Evolutionary conservation across 2,797 vertebrate genomes (phyloP).

Genomic region (Epinephelus malabaricus): DNA sequence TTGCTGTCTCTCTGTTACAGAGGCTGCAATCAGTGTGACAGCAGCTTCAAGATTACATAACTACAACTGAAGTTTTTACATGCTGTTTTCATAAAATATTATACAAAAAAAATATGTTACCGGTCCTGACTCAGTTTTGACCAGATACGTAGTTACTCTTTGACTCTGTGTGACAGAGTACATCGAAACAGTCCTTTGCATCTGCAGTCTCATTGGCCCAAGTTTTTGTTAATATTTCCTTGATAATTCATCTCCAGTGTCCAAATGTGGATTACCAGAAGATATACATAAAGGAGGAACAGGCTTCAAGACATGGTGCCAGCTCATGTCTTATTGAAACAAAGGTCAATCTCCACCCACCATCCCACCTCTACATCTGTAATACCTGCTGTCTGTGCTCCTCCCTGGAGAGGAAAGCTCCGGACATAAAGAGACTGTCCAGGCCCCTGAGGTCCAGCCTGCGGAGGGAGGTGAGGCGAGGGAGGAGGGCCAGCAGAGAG

Average conservation of each 20-base stretch:
- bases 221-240: background rate
- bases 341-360: background rate
- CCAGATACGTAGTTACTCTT: background rate
- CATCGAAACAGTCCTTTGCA: background rate
- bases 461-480: slow-evolving; percentile 84
- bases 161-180: no score
- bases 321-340: background rate
- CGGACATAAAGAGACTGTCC: slow-evolving; percentile 88
- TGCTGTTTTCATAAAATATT: no score
- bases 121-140: background rate
- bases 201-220: background rate
- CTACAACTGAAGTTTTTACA: no score
- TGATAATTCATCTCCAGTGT: background rate
- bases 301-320: background rate
- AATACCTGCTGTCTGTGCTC: slow-evolving; percentile 81
- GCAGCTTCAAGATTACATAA: no score
- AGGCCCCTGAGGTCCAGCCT: slow-evolving; percentile 86
- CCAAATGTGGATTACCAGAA: background rate
- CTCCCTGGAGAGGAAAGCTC: slow-evolving; percentile 84
- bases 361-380: background rate
- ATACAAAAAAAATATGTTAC: background rate
- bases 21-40: no score
- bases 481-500: slow-evolving; percentile 81
- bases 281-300: background rate
- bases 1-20: no score